phyloP scores from a whole-genome alignment of 2,888 invertebrate species.

The Iselma pallidipennis region DNA sequence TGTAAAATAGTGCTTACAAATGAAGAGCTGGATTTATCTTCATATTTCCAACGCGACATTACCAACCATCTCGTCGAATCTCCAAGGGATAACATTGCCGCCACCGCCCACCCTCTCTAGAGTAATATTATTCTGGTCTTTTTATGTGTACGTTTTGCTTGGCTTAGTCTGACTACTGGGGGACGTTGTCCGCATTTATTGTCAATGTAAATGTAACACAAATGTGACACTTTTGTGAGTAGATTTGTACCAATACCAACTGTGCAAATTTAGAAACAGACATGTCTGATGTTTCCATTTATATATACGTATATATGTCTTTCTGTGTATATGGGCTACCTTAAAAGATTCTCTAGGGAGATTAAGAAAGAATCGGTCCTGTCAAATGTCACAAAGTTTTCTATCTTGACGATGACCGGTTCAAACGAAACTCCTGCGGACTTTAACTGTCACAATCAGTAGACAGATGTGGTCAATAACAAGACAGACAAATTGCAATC shows the following conservation, averaged over 20 bases:
- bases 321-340: neutral
- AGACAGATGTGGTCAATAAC: too few relatives aligned
- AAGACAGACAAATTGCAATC: too few relatives aligned
- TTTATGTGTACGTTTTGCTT: constrained; percentile 11
- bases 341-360: neutral
- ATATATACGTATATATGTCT: too few relatives aligned
- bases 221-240: constrained; percentile 1
- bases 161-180: neutral
- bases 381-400: neutral
- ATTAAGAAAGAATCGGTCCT: neutral
- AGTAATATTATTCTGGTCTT: constrained; percentile 13
- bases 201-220: constrained; percentile 13
- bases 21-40: constrained; percentile 27
- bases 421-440: too few relatives aligned
- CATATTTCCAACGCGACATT: constrained; percentile 22
- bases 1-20: constrained; percentile 24
- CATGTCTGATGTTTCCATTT: too few relatives aligned
- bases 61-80: constrained; percentile 11
- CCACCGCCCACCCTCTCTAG: constrained; percentile 5
- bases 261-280: neutral
- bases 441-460: too few relatives aligned
- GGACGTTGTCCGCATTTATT: constrained; percentile 6
- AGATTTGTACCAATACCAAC: neutral
- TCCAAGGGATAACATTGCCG: constrained; percentile 2
- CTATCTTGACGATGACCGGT: too few relatives aligned